Conservation (phyloP, 2,888 invertebrate genomes). For the Agonopterix alstromeriana region DNA sequence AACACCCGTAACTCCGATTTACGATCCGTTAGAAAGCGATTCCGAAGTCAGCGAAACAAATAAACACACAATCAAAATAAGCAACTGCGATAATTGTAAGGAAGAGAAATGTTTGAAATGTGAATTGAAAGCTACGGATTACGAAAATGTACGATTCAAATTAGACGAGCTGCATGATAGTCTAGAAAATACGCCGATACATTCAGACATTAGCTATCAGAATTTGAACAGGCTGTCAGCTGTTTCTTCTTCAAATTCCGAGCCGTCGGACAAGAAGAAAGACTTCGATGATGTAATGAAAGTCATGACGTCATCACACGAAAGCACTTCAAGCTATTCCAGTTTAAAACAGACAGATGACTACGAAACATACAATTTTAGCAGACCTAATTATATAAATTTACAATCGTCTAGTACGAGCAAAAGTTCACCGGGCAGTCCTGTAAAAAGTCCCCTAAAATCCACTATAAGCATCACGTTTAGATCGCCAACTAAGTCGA, state of each 20-base stretch:
- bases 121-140: slow-evolving; percentile 57
- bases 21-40: slow-evolving; percentile 64
- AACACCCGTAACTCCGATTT: slow-evolving; percentile 53
- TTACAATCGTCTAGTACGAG: slow-evolving; percentile 61
- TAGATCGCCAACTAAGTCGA: slow-evolving; percentile 77
- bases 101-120: slow-evolving; percentile 62
- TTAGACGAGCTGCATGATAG: slow-evolving; percentile 26
- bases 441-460: slow-evolving; percentile 76
- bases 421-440: slow-evolving; percentile 59
- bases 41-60: slow-evolving; percentile 57
- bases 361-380: slow-evolving; percentile 59
- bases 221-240: slow-evolving; percentile 67
- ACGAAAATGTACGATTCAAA: slow-evolving; percentile 32
- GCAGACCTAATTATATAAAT: slow-evolving; percentile 65
- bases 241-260: slow-evolving; percentile 61
- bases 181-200: slow-evolving; percentile 25
- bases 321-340: slow-evolving; percentile 62
- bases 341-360: slow-evolving; percentile 46
- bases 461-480: slow-evolving; percentile 86
- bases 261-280: slow-evolving; percentile 32
- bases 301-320: slow-evolving; percentile 67
- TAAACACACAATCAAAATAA: slow-evolving; percentile 53
- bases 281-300: slow-evolving; percentile 37
- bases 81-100: slow-evolving; percentile 44
- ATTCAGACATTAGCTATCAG: slow-evolving; percentile 66